Evolutionary conservation across 1,140 invertebrate genomes (phyloP).

Genomic region (Oscheius sp.): DNA sequence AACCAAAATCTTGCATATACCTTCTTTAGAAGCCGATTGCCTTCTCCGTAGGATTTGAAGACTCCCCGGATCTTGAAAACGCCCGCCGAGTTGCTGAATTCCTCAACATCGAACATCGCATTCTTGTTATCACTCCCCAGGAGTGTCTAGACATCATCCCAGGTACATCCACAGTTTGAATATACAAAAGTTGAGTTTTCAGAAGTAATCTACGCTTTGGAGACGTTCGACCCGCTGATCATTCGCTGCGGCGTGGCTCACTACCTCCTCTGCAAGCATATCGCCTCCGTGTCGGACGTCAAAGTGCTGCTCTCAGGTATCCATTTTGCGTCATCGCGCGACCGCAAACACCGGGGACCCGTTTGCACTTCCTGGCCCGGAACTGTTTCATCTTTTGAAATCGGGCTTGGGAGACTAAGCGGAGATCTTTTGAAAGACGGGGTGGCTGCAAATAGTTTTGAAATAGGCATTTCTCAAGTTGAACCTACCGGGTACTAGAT

Average conservation of each 20-base stretch:
- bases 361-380: background rate
- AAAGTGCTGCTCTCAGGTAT: slow-evolving; percentile 56
- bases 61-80: slow-evolving; percentile 57
- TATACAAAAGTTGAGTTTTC: slow-evolving; percentile 25
- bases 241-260: slow-evolving; percentile 59
- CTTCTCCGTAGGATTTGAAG: slow-evolving; percentile 60
- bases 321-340: slow-evolving; percentile 2
- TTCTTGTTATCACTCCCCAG: slow-evolving; percentile 57
- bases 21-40: slow-evolving; percentile 48
- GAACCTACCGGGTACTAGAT: no score
- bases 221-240: slow-evolving; percentile 59
- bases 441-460: no score
- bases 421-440: no score
- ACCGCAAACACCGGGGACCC: slow-evolving; percentile 1
- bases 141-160: slow-evolving; percentile 57
- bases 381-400: no score
- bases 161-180: slow-evolving; percentile 34
- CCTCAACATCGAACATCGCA: slow-evolving; percentile 53
- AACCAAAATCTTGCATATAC: background rate
- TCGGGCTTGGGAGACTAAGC: no score
- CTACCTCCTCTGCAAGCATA: slow-evolving; percentile 57
- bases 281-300: slow-evolving; percentile 52
- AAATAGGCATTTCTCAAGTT: no score
- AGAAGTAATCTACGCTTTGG: slow-evolving; percentile 59
- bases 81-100: slow-evolving; percentile 51